Evolutionary conservation across 2,113 vertebrate genomes (phyloP).

Genomic region (Thomomys bottae): DNA sequence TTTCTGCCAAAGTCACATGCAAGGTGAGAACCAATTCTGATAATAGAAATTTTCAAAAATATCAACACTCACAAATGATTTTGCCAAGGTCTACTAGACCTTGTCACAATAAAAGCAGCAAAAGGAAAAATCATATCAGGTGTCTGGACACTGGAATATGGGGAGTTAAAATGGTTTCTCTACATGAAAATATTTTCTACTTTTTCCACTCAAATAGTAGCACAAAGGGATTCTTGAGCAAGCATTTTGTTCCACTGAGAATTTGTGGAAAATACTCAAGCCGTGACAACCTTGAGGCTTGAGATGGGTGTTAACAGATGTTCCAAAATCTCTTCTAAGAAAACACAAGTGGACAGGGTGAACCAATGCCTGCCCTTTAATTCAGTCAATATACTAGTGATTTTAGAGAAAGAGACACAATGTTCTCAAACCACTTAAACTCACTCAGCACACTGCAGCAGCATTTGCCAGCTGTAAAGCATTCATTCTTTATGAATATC

Average conservation of each 20-base stretch:
- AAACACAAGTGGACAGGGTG: constrained; percentile 17
- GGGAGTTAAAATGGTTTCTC: background rate
- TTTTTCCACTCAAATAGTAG: background rate
- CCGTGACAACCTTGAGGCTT: constrained; percentile 21
- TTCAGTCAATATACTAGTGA: background rate
- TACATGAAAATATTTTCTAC: constrained; percentile 29
- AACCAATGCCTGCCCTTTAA: background rate
- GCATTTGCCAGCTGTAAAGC: background rate
- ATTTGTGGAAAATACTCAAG: constrained; percentile 45
- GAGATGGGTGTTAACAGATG: constrained; percentile 6
- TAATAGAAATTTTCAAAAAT: background rate
- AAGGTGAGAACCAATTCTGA: background rate
- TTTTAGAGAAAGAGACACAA: background rate
- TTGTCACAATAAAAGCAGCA: background rate
- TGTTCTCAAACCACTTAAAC: background rate
- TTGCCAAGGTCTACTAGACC: background rate
- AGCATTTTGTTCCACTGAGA: constrained; percentile 23
- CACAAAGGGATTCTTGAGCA: constrained; percentile 32
- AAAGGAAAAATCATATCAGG: background rate
- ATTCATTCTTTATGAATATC: background rate
- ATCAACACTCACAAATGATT: background rate
- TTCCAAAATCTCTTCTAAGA: constrained; percentile 48
- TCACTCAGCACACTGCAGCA: background rate
- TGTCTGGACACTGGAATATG: background rate
- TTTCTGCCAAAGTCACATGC: background rate